phyloP scores from a whole-genome alignment of 2,797 vertebrate species.

The Pagetopsis macropterus region DNA sequence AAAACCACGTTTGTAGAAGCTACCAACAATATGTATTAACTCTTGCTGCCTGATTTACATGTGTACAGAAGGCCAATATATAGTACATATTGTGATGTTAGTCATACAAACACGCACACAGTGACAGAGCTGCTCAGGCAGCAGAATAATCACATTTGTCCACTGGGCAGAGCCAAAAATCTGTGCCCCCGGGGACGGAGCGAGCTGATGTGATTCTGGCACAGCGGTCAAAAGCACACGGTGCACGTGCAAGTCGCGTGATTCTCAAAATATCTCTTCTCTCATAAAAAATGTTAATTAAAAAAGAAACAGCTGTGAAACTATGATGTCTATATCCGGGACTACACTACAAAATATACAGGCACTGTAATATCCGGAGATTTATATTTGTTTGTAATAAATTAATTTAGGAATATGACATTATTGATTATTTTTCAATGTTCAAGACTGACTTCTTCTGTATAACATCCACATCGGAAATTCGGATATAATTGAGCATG shows the following conservation, averaged over 20 bases:
- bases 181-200: constrained; percentile 6
- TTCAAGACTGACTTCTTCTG: background rate
- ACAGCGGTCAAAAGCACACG: constrained; percentile 38
- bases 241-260: constrained; percentile 20
- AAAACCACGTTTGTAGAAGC: constrained; percentile 13
- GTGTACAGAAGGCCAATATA: constrained; percentile 1
- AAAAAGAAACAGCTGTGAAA: constrained; percentile 16
- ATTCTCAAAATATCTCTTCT: constrained; percentile 15
- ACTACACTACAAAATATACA: background rate
- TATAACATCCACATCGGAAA: background rate
- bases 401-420: background rate
- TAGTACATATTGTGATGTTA: constrained; percentile 22
- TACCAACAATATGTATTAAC: constrained; percentile 23
- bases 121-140: constrained; percentile 28
- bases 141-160: constrained; percentile 53
- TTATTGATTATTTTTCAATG: background rate
- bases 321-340: background rate
- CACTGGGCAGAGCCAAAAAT: constrained; percentile 45
- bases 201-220: constrained; percentile 50
- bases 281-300: constrained; percentile 3
- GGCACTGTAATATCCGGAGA: background rate
- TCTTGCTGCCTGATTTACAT: constrained; percentile 33
- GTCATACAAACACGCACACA: constrained; percentile 24
- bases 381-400: background rate
- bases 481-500: background rate